Conservation (phyloP, 2,113 vertebrate genomes). For the Plectropomus leopardus region DNA sequence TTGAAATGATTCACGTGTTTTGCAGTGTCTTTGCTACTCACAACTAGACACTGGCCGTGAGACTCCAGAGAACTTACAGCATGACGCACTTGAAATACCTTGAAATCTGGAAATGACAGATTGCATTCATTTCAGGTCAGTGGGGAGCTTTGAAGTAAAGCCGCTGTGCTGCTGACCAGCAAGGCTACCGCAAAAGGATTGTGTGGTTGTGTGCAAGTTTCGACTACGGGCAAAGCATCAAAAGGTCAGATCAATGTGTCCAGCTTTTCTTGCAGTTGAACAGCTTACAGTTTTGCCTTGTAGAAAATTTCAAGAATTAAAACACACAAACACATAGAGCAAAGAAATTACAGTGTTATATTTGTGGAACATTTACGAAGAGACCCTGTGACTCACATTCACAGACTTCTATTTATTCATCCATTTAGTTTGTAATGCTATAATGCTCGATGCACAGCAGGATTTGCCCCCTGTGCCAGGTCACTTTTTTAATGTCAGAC, state of each 20-base stretch:
- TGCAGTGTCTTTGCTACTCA: neutral
- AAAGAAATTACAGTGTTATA: neutral
- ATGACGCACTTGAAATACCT: constrained; percentile 10
- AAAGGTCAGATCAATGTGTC: constrained; percentile 25
- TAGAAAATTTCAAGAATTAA: neutral
- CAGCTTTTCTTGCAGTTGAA: neutral
- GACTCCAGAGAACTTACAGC: constrained; percentile 4
- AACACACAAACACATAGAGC: neutral
- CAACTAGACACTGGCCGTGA: neutral
- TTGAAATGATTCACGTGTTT: constrained; percentile 1
- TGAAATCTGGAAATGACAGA: constrained; percentile 36
- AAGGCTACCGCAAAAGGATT: constrained; percentile 8
- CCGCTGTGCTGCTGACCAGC: constrained; percentile 39
- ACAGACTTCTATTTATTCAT: constrained; percentile 10
- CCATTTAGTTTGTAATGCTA: neutral
- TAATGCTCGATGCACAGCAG: neutral
- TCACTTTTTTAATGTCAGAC: neutral
- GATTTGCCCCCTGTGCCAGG: neutral
- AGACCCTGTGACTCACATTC: neutral
- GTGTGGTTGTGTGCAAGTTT: constrained; percentile 9
- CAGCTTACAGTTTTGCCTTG: neutral
- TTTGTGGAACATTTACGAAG: neutral
- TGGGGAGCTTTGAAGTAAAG: constrained; percentile 38
- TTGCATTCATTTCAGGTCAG: constrained; percentile 31
- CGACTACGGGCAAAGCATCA: constrained; percentile 12